Evolutionary conservation across 2,113 vertebrate species (phyloP).

Genomic region (Diadophis punctatus): DNA sequence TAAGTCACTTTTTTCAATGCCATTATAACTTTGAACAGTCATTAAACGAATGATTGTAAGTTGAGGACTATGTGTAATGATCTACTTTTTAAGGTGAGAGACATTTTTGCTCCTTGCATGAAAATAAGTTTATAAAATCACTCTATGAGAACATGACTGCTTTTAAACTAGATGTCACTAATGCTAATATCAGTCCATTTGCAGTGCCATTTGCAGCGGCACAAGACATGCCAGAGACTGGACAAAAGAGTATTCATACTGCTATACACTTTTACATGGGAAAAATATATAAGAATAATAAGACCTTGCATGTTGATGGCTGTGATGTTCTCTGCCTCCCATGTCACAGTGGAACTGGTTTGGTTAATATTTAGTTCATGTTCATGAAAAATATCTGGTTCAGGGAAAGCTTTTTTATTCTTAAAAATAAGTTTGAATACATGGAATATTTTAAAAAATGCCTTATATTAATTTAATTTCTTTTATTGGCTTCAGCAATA

Average conservation of each 20-base stretch:
- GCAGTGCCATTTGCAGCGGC: not conserved
- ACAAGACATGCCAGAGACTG: not conserved
- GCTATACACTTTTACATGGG: not conserved
- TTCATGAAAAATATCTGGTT: not conserved
- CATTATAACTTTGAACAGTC: not conserved
- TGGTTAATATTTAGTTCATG: not conserved
- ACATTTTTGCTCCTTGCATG: not conserved
- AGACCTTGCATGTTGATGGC: not conserved
- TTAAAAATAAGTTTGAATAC: accelerated
- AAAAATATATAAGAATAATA: not conserved
- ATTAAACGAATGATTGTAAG: not conserved
- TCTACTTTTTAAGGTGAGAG: not conserved
- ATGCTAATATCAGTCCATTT: not conserved
- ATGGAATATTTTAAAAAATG: not conserved
- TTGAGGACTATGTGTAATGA: not conserved
- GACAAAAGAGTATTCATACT: not conserved
- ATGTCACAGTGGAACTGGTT: not conserved
- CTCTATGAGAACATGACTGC: not conserved
- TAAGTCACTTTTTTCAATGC: not conserved
- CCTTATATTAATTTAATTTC: slow-evolving; percentile 49
- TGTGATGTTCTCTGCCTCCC: not conserved
- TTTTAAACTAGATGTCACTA: not conserved
- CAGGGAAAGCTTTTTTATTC: accelerated
- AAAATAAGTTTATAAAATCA: not conserved
- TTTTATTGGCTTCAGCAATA: slow-evolving; percentile 62